Evolutionary conservation across 2,888 invertebrate genomes (phyloP), one percentile per base, ranked within the genome.

Genomic region (Sarcophaga variegata): DNA sequence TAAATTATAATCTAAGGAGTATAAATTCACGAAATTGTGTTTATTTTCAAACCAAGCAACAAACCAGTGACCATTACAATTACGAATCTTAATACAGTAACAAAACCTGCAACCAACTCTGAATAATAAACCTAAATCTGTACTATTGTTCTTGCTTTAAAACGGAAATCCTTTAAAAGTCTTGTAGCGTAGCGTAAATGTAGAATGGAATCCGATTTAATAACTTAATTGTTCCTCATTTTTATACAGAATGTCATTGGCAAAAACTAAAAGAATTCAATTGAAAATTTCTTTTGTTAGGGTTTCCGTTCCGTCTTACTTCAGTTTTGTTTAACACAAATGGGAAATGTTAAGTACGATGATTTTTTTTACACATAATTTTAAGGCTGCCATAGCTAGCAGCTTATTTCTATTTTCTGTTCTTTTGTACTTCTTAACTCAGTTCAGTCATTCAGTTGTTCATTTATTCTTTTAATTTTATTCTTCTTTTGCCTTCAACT

Each of bases 201-300:
- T 11, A 60, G 27, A 66, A 75, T 54, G 81, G 87, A 89, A 90
- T 89, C 84, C 89, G 89, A 89, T 90, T 91, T 91, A 92, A 92
- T 92, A 92, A 92, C 90, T 91, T 92, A 91, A 92, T 91, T 91
- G 91, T 91, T 90, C 89, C 66, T 45, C 11, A 22, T 62, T 54
- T 66, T 37, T 37, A 37, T 37, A 37, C 1, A 47, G 11, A 22
- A 20, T 59, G 4, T 59, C 14, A 17, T 59, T 59, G 14, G 62
- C 4, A 22, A 84, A 62, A 76, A 76, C 60, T 79, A 69, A 70
- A 67, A 45, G 37, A 79, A 63, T 70, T 79, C 47, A 20, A 59
- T 8, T 54, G 20, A 76, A 82, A 74, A 78, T 81, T 86, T 86
- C 75, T 81, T 81, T 81, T 86, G 64, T 59, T 64, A 86, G 45